Conservation (phyloP, 2,113 vertebrate genomes). For the Poeciliopsis occidentalis region DNA sequence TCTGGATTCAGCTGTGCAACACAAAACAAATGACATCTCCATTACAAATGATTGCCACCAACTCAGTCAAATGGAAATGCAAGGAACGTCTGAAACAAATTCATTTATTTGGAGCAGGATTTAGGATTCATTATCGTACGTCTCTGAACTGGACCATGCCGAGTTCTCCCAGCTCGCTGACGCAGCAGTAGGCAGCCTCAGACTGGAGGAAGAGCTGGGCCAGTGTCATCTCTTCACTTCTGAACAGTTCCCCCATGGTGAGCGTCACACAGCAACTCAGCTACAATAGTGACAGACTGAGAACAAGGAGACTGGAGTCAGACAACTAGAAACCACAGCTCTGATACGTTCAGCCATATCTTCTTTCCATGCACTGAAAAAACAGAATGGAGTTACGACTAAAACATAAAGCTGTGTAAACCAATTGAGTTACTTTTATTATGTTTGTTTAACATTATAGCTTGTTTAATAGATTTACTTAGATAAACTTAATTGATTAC, state of each 20-base stretch:
- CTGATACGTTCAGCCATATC: too few relatives aligned
- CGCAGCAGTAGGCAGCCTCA: constrained; percentile 94
- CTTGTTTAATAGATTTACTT: too few relatives aligned
- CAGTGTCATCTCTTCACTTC: constrained; percentile 95
- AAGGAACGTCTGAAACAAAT: background rate
- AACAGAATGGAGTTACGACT: too few relatives aligned
- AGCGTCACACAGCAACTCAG: background rate
- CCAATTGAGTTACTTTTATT: too few relatives aligned
- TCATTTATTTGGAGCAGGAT: background rate
- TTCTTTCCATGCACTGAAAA: too few relatives aligned
- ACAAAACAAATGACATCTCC: background rate
- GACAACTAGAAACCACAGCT: too few relatives aligned
- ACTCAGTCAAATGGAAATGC: too few relatives aligned
- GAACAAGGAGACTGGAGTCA: background rate
- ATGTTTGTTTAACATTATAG: too few relatives aligned
- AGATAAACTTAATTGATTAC: too few relatives aligned
- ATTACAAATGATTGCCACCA: background rate
- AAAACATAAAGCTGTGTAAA: too few relatives aligned
- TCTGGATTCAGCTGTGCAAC: constrained; percentile 89
- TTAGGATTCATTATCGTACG: constrained; percentile 78
- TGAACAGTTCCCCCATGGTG: constrained; percentile 92
- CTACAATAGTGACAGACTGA: background rate
- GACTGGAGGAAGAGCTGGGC: constrained; percentile 95
- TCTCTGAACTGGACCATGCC: constrained; percentile 96
- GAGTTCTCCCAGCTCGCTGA: constrained; percentile 94